Conservation (phyloP, 92 coral and sea anemone genomes). For the Phenganax subtilis region DNA sequence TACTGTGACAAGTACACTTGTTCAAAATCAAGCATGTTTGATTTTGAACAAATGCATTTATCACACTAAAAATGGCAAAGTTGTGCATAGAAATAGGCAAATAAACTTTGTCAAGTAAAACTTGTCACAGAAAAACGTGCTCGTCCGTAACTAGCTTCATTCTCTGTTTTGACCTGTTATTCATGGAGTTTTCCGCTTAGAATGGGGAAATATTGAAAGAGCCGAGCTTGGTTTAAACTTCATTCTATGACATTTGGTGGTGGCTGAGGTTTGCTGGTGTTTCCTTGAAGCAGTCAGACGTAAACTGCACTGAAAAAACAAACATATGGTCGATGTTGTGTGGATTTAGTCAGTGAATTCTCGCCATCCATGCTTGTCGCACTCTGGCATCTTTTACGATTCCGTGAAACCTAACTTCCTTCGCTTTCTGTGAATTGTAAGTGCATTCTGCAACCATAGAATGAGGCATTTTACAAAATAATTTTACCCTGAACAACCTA, state of each 20-base stretch:
- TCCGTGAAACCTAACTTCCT: background rate
- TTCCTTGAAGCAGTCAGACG: slow-evolving; percentile 25
- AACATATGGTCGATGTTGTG: slow-evolving; percentile 1
- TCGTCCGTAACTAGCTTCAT: too few species aligned
- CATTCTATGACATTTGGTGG: background rate
- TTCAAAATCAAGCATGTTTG: too few species aligned
- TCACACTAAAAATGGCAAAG: too few species aligned
- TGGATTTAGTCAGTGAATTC: slow-evolving; percentile 28
- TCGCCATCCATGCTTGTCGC: slow-evolving; percentile 21
- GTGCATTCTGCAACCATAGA: slow-evolving; percentile 14
- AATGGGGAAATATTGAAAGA: slow-evolving; percentile 16
- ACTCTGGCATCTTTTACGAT: background rate
- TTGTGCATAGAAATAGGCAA: too few species aligned
- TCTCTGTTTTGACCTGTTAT: too few species aligned
- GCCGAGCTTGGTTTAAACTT: slow-evolving; percentile 17
- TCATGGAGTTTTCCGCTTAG: background rate
- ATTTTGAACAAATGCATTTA: too few species aligned
- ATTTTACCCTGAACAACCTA: background rate
- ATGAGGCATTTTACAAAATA: slow-evolving; percentile 1
- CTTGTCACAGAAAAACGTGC: too few species aligned
- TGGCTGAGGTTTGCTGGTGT: background rate
- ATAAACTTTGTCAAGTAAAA: too few species aligned
- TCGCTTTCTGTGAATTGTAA: background rate
- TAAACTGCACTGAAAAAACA: slow-evolving; percentile 14
- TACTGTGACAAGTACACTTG: too few species aligned